A percentile compares a stretch with the other conserved stretches of the same genome.
These are phyloP conservation scores for Mycetomoellerius zeteki DNA, from an alignment of 1,140 invertebrate species.

Conservation along the genomic window DNA sequence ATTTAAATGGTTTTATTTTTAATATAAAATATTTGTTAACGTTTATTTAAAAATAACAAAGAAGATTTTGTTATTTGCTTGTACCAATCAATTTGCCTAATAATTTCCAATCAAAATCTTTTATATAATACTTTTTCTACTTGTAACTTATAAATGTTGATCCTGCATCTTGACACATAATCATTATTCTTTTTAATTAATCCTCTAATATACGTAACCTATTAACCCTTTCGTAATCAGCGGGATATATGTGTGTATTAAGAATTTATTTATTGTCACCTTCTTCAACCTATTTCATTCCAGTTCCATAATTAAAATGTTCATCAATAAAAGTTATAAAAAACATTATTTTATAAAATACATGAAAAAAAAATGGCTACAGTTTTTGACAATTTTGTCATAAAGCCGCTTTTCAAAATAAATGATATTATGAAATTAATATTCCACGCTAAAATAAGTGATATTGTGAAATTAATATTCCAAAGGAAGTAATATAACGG, in stretches of 20 bases:
- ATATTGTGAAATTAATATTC: not conserved
- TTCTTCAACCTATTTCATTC: too few species aligned
- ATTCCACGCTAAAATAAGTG: not conserved
- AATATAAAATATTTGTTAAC: not conserved
- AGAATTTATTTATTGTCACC: too few species aligned
- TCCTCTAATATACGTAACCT: not conserved
- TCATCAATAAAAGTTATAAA: too few species aligned
- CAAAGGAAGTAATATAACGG: conserved; percentile 12
- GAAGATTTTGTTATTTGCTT: not conserved
- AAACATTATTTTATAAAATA: too few species aligned
- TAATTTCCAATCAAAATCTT: conserved; percentile 6
- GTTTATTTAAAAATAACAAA: conserved; percentile 15
- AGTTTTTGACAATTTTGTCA: not conserved
- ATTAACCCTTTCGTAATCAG: not conserved
- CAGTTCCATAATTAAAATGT: too few species aligned
- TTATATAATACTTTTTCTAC: not conserved
- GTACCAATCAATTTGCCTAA: not conserved
- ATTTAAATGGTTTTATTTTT: conserved; percentile 17
- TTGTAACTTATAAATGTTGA: not conserved
- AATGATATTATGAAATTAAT: too few species aligned
- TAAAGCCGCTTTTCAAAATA: not conserved
- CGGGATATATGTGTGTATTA: too few species aligned
- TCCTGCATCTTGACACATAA: not conserved
- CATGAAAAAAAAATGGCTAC: not conserved
- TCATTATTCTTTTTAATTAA: conserved; percentile 15